phyloP scores from a whole-genome alignment of 2,888 invertebrate species.

The Drosophila mayaguana region DNA sequence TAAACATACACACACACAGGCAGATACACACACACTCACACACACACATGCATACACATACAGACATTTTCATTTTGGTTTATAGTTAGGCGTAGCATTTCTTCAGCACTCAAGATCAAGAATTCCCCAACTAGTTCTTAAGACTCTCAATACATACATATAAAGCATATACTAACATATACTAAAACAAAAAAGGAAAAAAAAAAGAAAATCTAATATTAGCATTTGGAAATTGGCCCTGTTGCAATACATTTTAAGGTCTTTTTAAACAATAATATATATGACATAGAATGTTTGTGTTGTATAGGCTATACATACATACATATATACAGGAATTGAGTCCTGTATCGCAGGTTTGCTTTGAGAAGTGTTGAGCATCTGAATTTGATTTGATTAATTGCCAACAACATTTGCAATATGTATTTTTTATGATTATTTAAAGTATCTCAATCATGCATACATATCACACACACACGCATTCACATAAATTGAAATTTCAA shows the following conservation, averaged over 20 bases:
- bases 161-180: conserved; percentile 26
- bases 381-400: conserved; percentile 44
- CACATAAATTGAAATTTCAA: conserved; percentile 22
- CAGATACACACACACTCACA: conserved; percentile 5
- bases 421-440: conserved; percentile 48
- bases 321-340: conserved; percentile 5
- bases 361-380: conserved; percentile 12
- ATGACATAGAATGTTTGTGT: conserved; percentile 34
- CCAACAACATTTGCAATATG: conserved; percentile 58
- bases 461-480: conserved; percentile 29
- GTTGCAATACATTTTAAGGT: conserved; percentile 73
- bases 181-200: conserved; percentile 20
- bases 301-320: conserved; percentile 25
- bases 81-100: conserved; percentile 63
- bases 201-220: conserved; percentile 50
- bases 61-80: conserved; percentile 53
- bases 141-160: conserved; percentile 45
- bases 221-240: conserved; percentile 77
- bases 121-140: conserved; percentile 49
- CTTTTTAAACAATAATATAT: conserved; percentile 43
- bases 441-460: conserved; percentile 72
- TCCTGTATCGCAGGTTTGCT: conserved; percentile 16
- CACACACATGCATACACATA: conserved; percentile 11
- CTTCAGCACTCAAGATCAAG: conserved; percentile 37
- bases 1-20: conserved; percentile 33